Evolutionary conservation across 2,113 vertebrate species (phyloP), one percentile per base, ranked within the genome.

Genomic region (Nothocercus nigrocapillus): DNA sequence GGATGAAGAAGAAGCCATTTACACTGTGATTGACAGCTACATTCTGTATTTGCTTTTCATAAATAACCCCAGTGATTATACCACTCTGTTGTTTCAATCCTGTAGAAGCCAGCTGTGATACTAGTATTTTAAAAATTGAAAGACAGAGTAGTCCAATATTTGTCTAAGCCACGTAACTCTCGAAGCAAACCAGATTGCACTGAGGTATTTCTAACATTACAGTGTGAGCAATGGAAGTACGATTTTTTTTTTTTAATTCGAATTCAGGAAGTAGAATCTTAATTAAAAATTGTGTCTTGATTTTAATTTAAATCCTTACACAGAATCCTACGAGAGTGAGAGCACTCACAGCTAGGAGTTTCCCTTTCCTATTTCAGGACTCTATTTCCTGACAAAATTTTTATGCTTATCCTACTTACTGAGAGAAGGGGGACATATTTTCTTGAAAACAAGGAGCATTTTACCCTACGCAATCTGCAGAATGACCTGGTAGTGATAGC

Each of bases 1-100:
- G 69, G 74, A 84, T 59, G 80, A 90, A 94, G 69, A 68, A 40
- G 40, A 66, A 89, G 40, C 32, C 49, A 88, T 89, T 94, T 69
- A 73, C 53, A 72, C 53, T 87, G 88, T 79, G 83, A 93, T 84
- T 95, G 96, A 82, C 58, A 69, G 85, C 83, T 90, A 94, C n/a
- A 54, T 95, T 94, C 73, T 94, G 77, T 73, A 92, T 64, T 49
- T 45, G 24, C 34, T 90, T 87, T 91, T 91, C 58, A 82, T 88
- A 83, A 76, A 72, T n/a, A 53, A 92, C 73, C 8, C 56, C 7
- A 17, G 69, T 82, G 54, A 70, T 49, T 51, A 25, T 72, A 25
- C 14, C 49, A 34, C 27, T 95, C 79, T 93, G 24, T 59, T 51
- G 16, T 83, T 95, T 82, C 45, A 77, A 3, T 77, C 45, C 34